These are phyloP conservation scores for Plectrocnemia conspersa DNA, from an alignment of 1,140 invertebrate species.

Conservation along the genomic window DNA sequence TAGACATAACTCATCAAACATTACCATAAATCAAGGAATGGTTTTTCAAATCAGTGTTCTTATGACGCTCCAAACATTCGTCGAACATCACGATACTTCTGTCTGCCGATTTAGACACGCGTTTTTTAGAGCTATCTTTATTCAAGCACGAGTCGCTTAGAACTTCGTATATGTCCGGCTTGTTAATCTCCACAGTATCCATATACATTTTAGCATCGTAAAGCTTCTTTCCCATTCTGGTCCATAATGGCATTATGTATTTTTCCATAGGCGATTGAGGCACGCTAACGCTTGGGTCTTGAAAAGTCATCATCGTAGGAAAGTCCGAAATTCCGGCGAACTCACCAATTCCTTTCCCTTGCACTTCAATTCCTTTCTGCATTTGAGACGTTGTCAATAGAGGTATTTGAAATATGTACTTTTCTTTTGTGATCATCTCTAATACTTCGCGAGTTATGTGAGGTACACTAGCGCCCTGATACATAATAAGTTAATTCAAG, in stretches of 20 bases:
- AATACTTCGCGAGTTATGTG: constrained; percentile 61
- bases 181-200: constrained; percentile 59
- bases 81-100: constrained; percentile 53
- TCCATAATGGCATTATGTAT: constrained; percentile 56
- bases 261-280: constrained; percentile 55
- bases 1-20: not conserved
- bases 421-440: constrained; percentile 49
- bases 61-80: constrained; percentile 53
- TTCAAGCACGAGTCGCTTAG: constrained; percentile 67
- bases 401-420: constrained; percentile 52
- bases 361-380: constrained; percentile 46
- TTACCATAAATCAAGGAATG: constrained; percentile 34
- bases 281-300: constrained; percentile 56
- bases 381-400: constrained; percentile 51
- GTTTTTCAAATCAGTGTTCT: constrained; percentile 42
- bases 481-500: too few relatives aligned
- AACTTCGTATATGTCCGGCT: constrained; percentile 63
- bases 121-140: constrained; percentile 53
- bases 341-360: constrained; percentile 47
- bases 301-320: constrained; percentile 56
- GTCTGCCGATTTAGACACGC: constrained; percentile 53
- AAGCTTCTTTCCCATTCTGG: constrained; percentile 54
- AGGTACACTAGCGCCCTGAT: constrained; percentile 56
- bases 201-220: constrained; percentile 55
- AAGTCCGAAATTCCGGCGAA: constrained; percentile 57